A percentile compares a stretch with the other conserved stretches of the same genome.
phyloP scores from a whole-genome alignment of 2,113 vertebrate genomes.

The Pleuronectes platessa region DNA sequence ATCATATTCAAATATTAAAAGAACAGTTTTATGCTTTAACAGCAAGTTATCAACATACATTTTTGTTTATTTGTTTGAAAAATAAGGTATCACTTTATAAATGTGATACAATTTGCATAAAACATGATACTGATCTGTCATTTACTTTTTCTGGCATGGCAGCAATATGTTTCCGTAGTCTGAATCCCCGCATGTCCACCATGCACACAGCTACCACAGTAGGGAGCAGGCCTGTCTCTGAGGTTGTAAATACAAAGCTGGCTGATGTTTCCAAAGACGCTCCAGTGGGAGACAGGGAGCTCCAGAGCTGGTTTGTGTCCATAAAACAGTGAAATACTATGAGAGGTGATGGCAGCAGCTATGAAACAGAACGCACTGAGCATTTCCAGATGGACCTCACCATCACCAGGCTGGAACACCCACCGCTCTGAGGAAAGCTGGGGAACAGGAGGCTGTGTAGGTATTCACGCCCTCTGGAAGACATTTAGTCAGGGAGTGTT shows the following conservation, averaged over 20 bases:
- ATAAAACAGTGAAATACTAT: slow-evolving; percentile 78
- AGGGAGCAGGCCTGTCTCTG: slow-evolving; percentile 63
- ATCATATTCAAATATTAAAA: too few relatives aligned
- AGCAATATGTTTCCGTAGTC: slow-evolving; percentile 4
- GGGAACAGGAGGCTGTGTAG: slow-evolving; percentile 16
- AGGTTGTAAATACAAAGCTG: slow-evolving; percentile 77
- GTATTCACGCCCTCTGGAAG: slow-evolving; percentile 29
- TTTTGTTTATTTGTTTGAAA: too few relatives aligned
- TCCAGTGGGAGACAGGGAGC: slow-evolving; percentile 63
- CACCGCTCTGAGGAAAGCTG: slow-evolving; percentile 10
- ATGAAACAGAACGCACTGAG: slow-evolving; percentile 69
- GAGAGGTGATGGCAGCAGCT: slow-evolving; percentile 70
- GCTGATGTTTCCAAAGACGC: slow-evolving; percentile 72
- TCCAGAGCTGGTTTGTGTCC: slow-evolving; percentile 66
- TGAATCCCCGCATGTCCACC: slow-evolving; percentile 39
- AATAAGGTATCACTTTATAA: too few relatives aligned
- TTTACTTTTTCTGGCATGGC: slow-evolving; percentile 2
- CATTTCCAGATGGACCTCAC: slow-evolving; percentile 75
- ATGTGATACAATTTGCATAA: neutral
- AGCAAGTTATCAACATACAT: too few relatives aligned
- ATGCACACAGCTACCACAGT: slow-evolving; percentile 40
- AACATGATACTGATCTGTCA: neutral
- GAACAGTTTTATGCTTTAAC: too few relatives aligned
- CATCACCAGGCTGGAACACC: slow-evolving; percentile 39
- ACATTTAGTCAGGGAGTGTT: slow-evolving; percentile 16